Evolutionary conservation across 2,888 invertebrate genomes (phyloP), one percentile per base, ranked within the genome.

Genomic region (Pollenia griseotomentosa): DNA sequence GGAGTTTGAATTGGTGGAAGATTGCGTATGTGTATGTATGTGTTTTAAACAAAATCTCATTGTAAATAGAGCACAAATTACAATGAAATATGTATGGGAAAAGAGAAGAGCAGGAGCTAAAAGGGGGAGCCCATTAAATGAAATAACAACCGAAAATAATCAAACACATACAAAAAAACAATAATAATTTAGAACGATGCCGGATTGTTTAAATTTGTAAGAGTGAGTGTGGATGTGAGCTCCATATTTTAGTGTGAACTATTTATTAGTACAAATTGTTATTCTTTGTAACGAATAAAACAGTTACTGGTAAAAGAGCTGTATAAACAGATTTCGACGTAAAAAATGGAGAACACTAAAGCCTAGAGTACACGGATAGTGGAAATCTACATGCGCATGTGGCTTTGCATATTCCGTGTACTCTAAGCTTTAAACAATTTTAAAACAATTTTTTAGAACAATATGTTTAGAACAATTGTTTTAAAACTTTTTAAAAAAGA

Each of bases 1-100:
- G 40, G n/a, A 51, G 44, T 46, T 9, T 2, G 5, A 44, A 65
- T 23, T 19, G 14, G 14, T 42, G 44, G 16, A 16, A n/a, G 40
- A 63, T 19, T 74, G 8, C 19, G 19, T 33, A 33, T 33, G 4
- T 4, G 33, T 33, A 33, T 33, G 33, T 33, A 6, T 33, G 12
- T 51, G 19, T 75, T 51, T 63, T 33, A 33, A 33, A 53, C 40
- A 14, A 48, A 61, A 74, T 48, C 63, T 59, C 16, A 11, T 63
- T 61, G 42, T 63, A 51, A 75, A 63, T 75, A 53, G 63, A 51
- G 63, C 74, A 51, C 59, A 59, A 11, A 33, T 33, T 33, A 59
- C 40, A 51, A 14, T 19, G 33, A 59, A 33, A 6, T 33, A 33
- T 33, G 6, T 33, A 23, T n/a, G 59, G 6, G 44, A 12, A 51